These are phyloP conservation scores for Brevimyrus niger DNA, from an alignment of 2,113 vertebrate genomes.

Conservation along the genomic window DNA sequence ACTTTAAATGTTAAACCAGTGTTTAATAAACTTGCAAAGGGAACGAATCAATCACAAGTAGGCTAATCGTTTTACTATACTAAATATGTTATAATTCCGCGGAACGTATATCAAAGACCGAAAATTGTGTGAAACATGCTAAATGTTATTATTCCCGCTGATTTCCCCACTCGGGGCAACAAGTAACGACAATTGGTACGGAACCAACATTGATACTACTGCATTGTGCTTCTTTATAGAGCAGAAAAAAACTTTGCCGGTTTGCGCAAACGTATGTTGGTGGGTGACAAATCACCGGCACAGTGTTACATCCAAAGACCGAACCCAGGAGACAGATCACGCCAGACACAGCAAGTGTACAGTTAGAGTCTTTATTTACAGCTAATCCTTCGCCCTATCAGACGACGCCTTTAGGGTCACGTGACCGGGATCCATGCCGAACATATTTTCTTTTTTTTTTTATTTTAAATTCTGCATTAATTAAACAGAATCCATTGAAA, in stretches of 20 bases:
- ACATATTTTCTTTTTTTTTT: constrained; percentile 56
- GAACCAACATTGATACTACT: not conserved
- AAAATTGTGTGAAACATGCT: not conserved
- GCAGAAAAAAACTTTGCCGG: not conserved
- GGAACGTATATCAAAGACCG: not conserved
- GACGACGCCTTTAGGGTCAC: constrained; percentile 52
- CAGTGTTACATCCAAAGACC: too few species aligned
- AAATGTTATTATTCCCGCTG: not conserved
- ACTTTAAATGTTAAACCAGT: not conserved
- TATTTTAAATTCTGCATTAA: constrained; percentile 34
- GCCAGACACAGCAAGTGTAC: constrained; percentile 34
- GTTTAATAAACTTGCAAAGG: not conserved
- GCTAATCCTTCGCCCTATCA: constrained; percentile 60
- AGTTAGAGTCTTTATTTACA: constrained; percentile 80
- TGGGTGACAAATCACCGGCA: not conserved
- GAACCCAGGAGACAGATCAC: not conserved
- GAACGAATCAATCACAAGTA: not conserved
- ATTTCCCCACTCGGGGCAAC: not conserved
- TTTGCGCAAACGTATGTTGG: not conserved
- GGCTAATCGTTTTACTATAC: not conserved
- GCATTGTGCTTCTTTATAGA: not conserved
- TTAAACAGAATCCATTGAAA: constrained; percentile 63
- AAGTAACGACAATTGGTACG: not conserved
- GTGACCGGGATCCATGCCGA: constrained; percentile 57
- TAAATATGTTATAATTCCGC: not conserved